Evolutionary conservation across 2,797 vertebrate genomes (phyloP), one percentile per base, ranked within the genome.

Genomic region (Yasuhikotakia modesta): DNA sequence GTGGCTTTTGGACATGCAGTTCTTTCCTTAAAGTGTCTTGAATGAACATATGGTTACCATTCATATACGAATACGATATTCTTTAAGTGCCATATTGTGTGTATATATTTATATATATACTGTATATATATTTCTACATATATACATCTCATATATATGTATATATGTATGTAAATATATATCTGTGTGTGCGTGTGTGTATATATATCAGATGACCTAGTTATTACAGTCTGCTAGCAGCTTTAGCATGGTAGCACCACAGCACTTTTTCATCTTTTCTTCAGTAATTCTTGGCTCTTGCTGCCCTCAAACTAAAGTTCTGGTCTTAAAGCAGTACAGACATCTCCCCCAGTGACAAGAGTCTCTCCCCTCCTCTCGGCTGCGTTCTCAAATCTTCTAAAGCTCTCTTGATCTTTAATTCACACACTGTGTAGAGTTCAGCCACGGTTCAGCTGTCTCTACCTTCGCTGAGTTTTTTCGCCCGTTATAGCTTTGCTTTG

Each of bases 371-470:
- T 73, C 70, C 70, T 82, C 64, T 80, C 73, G 19, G 22, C 67
- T 65, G 69, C 76, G 71, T 79, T 78, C 80, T 64, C 45, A 22
- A 68, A 69, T 77, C 83, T 81, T 85, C 84, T 74, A 82, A 71
- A 85, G 76, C 69, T 79, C 88, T 84, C 83, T 86, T 88, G 87
- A 88, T 90, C 86, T 91, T 89, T 89, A 87, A 88, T 89, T 90
- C 83, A 86, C 83, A 81, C 21, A 66, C 61, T 63, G 75, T 67
- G 78, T 65, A 1, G 79, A 88, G 90, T 91, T 91, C 89, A 91
- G 81, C 65, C 70, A 43, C 27, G 87, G 88, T 89, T 90, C 86
- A 89, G 65, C 72, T 74, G 81, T 70, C 48, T 70, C 14, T 52
- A 65, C 66, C 58, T 81, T 21, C 57, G 46, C 27, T 0, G 14